These are phyloP conservation scores for Schizaphis graminum DNA, from an alignment of 2,888 invertebrate species.

Conservation along the genomic window DNA sequence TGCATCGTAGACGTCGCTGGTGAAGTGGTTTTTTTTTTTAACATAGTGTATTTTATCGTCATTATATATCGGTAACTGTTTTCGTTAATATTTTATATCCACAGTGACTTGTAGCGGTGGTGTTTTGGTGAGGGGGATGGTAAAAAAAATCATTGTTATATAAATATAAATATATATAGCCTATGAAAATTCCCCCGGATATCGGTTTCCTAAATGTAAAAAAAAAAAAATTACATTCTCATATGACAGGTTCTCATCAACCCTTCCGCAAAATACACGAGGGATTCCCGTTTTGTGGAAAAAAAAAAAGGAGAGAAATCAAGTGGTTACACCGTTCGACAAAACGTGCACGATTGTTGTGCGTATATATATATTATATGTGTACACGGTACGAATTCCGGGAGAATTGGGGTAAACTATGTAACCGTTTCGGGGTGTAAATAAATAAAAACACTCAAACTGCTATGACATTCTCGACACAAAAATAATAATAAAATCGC, in stretches of 20 bases:
- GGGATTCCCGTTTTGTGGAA: slow-evolving; percentile 59
- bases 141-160: slow-evolving; percentile 20
- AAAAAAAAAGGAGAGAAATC: slow-evolving; percentile 43
- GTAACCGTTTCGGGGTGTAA: slow-evolving; percentile 47
- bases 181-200: slow-evolving; percentile 34
- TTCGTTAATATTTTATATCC: background rate
- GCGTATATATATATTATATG: background rate
- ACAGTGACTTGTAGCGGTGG: background rate
- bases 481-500: slow-evolving; percentile 51
- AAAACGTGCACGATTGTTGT: background rate
- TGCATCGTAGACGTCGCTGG: background rate
- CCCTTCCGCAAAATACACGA: slow-evolving; percentile 57
- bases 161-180: slow-evolving; percentile 10
- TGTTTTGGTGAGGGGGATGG: background rate
- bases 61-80: background rate
- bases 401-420: slow-evolving; percentile 42
- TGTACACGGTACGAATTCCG: background rate
- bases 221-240: slow-evolving; percentile 38
- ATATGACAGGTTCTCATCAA: slow-evolving; percentile 62
- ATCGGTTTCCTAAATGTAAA: slow-evolving; percentile 52
- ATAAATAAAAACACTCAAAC: slow-evolving; percentile 62
- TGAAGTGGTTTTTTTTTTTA: background rate
- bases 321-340: slow-evolving; percentile 43
- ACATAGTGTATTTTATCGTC: background rate
- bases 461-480: slow-evolving; percentile 39